phyloP scores from a whole-genome alignment of 2,888 invertebrate genomes.

The Nebria brevicollis region DNA sequence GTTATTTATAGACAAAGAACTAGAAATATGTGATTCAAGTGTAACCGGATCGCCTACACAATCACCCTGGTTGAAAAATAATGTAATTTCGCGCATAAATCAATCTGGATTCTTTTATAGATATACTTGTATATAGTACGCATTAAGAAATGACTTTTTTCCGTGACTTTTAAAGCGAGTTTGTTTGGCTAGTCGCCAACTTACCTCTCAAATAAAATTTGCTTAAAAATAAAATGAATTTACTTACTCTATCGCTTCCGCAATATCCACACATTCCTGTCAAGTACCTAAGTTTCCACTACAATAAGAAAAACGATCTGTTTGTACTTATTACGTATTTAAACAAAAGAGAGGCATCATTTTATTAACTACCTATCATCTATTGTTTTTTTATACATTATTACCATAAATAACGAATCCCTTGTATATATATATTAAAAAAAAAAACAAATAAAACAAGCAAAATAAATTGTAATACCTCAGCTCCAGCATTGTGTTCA shows the following conservation, averaged over 20 bases:
- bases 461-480: slow-evolving; percentile 50
- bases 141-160: neutral
- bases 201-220: neutral
- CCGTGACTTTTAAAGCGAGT: neutral
- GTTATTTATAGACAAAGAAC: neutral
- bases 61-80: neutral
- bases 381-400: neutral
- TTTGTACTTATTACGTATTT: slow-evolving; percentile 26
- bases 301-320: slow-evolving; percentile 38
- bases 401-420: neutral
- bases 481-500: slow-evolving; percentile 57
- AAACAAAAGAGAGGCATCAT: slow-evolving; percentile 2
- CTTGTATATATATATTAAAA: neutral
- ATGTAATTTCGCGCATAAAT: neutral
- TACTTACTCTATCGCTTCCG: slow-evolving; percentile 43
- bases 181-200: neutral
- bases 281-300: slow-evolving; percentile 46
- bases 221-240: slow-evolving; percentile 3
- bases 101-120: neutral
- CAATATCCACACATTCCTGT: slow-evolving; percentile 45
- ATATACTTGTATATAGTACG: neutral
- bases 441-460: neutral
- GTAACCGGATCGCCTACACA: neutral
- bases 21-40: neutral
- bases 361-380: neutral